Evolutionary conservation across 1,140 invertebrate genomes (phyloP), one percentile per base, ranked within the genome.

Genomic region (Euura lappo): DNA sequence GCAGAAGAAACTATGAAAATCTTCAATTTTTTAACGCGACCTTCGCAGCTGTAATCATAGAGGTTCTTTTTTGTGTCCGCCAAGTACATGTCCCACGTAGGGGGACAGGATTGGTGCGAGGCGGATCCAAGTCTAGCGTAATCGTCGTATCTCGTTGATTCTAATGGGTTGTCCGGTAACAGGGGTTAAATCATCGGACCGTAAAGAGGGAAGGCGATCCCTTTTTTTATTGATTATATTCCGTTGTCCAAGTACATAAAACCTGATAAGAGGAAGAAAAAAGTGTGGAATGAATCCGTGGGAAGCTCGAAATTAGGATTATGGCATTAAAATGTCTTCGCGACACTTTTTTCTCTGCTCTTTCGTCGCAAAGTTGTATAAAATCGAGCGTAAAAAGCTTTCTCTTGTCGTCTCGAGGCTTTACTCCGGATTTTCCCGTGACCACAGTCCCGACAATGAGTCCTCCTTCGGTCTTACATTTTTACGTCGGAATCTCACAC

Each of bases 121-220:
- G 28, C 28, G 28, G 28, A 1, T 28, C 28, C 28, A 28, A 28
- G 28, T 28, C 28, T 28, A 28, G 28, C 28, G 28, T 28, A 28
- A 28, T 28, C 28, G 1, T 28, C 28, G 28, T 28, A 28, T 28
- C 78, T 77, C 74, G 77, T 67, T 80, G 79, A 80, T 80, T 80
- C 74, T 78, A 80, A 80, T 80, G 77, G 77, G 66, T 66, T 72
- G 73, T 69, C 65, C 65, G 13, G 60, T 64, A 64, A 64, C 8
- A 13, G 13, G 60, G 60, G 13, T 64, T 64, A 13, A 64, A 64
- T 64, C 13, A 64, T 64, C 13, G 60, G 60, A 64, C 13, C 13
- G 60, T 64, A 64, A 64, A 64, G 13, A 64, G 60, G 60, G 13
- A 64, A 64, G 60, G 2, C 8, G 60, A 10, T 64, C 1, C 13